phyloP scores from a whole-genome alignment of 2,888 invertebrate species.

The Helleia helle region DNA sequence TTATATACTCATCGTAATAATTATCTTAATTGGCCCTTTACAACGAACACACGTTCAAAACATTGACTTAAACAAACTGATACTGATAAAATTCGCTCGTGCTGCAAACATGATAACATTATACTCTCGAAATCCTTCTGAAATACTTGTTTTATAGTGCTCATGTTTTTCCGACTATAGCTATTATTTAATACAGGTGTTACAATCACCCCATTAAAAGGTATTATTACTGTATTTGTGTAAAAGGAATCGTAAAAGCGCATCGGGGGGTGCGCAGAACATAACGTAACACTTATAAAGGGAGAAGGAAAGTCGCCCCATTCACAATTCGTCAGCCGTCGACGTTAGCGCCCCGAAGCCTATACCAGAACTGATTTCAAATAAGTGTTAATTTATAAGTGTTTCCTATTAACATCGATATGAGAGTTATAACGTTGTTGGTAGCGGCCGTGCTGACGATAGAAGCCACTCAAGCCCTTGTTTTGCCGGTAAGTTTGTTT shows the following conservation, averaged over 20 bases:
- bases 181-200: neutral
- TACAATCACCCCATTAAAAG: conserved; percentile 10
- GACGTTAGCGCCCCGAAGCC: conserved; percentile 33
- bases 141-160: conserved; percentile 1
- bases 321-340: conserved; percentile 49
- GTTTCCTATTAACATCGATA: conserved; percentile 24
- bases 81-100: conserved; percentile 53
- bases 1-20: conserved; percentile 7
- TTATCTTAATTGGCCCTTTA: conserved; percentile 17
- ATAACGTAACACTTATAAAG: conserved; percentile 50
- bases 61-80: conserved; percentile 51
- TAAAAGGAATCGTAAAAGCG: conserved; percentile 34
- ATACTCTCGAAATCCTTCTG: conserved; percentile 18
- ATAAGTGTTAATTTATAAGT: conserved; percentile 1
- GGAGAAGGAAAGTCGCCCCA: conserved; percentile 44
- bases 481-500: conserved; percentile 50
- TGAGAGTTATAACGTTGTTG: conserved; percentile 46
- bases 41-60: conserved; percentile 36
- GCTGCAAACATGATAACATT: conserved; percentile 46
- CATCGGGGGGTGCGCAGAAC: conserved; percentile 60
- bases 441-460: conserved; percentile 40
- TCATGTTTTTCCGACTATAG: conserved; percentile 2
- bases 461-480: conserved; percentile 42
- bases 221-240: conserved; percentile 8
- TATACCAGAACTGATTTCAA: neutral